Evolutionary conservation across 2,888 invertebrate species (phyloP), one percentile per base, ranked within the genome.

Genomic region (Ectobius pallidus): DNA sequence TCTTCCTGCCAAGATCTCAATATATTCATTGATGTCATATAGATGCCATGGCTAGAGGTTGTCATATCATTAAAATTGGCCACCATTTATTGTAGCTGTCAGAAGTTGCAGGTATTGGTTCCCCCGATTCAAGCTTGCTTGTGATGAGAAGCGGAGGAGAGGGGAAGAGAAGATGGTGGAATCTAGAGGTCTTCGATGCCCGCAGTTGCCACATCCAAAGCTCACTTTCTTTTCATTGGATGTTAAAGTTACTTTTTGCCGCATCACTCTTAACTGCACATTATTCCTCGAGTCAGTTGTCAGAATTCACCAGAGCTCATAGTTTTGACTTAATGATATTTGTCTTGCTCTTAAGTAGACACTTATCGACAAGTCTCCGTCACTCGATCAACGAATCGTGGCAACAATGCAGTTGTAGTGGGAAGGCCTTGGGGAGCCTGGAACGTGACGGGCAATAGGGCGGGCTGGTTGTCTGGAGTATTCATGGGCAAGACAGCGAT

Each of bases 21-120:
- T 72, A 75, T 75, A 74, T 73, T 73, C 75, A 73, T 71, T 69
- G 71, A 70, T 52, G 73, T 65, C 65, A 34, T 69, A 69, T 70
- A 75, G 73, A 69, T 67, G 42, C 61, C 27, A 44, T 63, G 69
- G 55, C 58, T 55, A 18, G 25, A 63, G 72, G 68, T 75, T 76
- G 76, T 76, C 75, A 75, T 77, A 76, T 77, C 76, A 77, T 77
- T 77, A 77, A 78, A 77, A 78, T 77, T 77, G 76, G 75, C 76
- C 74, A 76, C 76, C 77, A 77, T 78, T 78, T 78, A 75, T 78
- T 77, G 71, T 74, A 69, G 69, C 75, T 77, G 77, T 78, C 77
- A 77, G 72, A 74, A 73, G 73, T 72, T 71, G 73, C 74, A 74
- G 74, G 75, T 75, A 74, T 74, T 75, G 71, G 74, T 72, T 63